phyloP scores from a whole-genome alignment of 2,113 vertebrate species.

The Calidris pygmaea region DNA sequence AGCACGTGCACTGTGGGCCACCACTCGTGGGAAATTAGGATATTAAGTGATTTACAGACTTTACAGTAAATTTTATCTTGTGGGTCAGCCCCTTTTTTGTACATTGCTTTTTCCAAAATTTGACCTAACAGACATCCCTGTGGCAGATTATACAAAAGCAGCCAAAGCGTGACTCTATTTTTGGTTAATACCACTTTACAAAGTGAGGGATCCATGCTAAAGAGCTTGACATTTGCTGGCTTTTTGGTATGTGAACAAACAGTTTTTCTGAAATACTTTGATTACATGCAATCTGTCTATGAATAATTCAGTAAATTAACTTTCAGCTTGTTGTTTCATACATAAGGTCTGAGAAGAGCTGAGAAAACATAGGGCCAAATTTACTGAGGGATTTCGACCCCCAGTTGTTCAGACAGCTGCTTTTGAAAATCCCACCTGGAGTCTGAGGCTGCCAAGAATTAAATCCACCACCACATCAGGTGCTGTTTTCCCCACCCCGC shows the following conservation, averaged over 20 bases:
- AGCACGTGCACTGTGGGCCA: neutral
- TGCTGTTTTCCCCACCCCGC: neutral
- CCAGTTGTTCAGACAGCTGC: neutral
- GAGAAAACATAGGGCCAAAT: neutral
- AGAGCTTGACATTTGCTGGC: neutral
- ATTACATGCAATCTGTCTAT: neutral
- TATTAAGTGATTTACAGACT: neutral
- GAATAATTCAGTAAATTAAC: slow-evolving; percentile 19
- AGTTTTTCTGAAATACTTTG: neutral
- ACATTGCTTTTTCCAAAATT: neutral
- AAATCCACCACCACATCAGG: neutral
- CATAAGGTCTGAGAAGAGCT: neutral
- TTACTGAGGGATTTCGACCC: neutral
- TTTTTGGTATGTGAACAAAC: slow-evolving; percentile 4
- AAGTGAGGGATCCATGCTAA: neutral
- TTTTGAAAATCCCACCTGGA: neutral
- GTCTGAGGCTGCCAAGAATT: neutral
- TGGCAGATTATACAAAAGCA: neutral
- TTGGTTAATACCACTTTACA: neutral
- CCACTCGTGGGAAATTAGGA: neutral
- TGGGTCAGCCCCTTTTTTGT: neutral
- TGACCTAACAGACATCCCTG: neutral
- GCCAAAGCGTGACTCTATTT: neutral
- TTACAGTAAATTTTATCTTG: neutral
- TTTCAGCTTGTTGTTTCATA: neutral